Evolutionary conservation across 2,113 vertebrate species (phyloP), one percentile per base, ranked within the genome.

Genomic region (Dasyornis broadbenti): DNA sequence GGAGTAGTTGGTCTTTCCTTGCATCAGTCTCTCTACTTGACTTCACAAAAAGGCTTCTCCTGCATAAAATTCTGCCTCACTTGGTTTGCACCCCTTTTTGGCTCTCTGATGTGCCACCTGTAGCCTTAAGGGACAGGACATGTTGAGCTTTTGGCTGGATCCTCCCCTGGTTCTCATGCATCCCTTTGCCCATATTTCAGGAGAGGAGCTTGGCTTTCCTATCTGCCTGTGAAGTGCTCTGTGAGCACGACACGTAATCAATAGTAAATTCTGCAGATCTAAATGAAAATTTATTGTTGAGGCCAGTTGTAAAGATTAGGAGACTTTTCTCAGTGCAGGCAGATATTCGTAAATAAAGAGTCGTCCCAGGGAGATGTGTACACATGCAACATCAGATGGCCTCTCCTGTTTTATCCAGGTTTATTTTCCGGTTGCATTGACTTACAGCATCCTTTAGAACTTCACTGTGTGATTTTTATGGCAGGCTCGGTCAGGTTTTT

Each of bases 181-280:
- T 59, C 47, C 1, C 39, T 50, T 17, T 33, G 73, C 33, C 27
- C 9, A 0, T 11, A 1, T 30, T 30, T 19, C 86, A 44, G n/a
- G 61, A 89, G n/a, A 27, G 33, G 28, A 82, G 28, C 30, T 91
- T 78, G 52, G 33, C 57, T 71, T 76, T 64, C 31, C 7, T 28
- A 0, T 2, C 68, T 40, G 8, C 53, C 56, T 75, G 4, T 6
- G 2, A 26, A 35, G 13, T 37, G 31, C 20, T 82, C 63, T 7
- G 4, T 35, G 50, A 45, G 53, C 54, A 15, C 1, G 0, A 7
- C 47, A 9, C 0, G 0, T 13, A 33, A 78, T 77, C 72, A 45
- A 15, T 3, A 59, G 56, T 21, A 66, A 77, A 92, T 75, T 66
- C 64, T 59, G 39, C 72, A 70, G 42, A 21, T 40, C 47, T 39